Evolutionary conservation across 35 echinoderm and acorn worm genomes (phyloP), one percentile per base, ranked within the genome.

Genomic region (Anneissia japonica): DNA sequence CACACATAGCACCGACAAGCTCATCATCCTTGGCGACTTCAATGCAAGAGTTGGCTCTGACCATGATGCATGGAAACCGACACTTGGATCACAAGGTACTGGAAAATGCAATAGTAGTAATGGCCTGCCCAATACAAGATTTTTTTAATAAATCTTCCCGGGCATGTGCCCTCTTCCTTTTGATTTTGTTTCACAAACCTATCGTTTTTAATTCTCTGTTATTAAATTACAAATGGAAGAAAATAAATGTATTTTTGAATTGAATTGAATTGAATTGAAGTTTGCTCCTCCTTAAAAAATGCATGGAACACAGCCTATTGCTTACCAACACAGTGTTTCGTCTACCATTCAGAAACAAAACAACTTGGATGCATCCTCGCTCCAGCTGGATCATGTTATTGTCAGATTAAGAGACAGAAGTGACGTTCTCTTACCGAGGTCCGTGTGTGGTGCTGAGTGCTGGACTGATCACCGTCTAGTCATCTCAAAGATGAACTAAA

Each of bases 391-490:
- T n/a, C n/a, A n/a, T n/a, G n/a, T n/a, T n/a, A n/a, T n/a, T n/a
- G n/a, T n/a, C n/a, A n/a, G n/a, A n/a, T n/a, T n/a, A n/a, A n/a
- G n/a, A n/a, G n/a, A n/a, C n/a, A n/a, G n/a, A n/a, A n/a, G n/a
- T n/a, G n/a, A n/a, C n/a, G n/a, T n/a, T n/a, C n/a, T n/a, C n/a
- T n/a, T n/a, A n/a, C n/a, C n/a, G n/a, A n/a, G n/a, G n/a, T n/a
- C n/a, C n/a, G n/a, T n/a, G n/a, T n/a, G n/a, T n/a, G n/a, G 51
- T 36, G 38, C 88, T 35, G 82, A 90, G 16, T 90, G 88, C 75
- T 79, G 74, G 83, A 91, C 89, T 12, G 76, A 91, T 36, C 89
- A 91, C 77, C 32, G 76, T 6, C 46, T 91, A 9, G 34, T 91
- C 32, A 28, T 80, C 46, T 86, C 84, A 0, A 81, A 86, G 34